Conservation (phyloP, 2,888 invertebrate genomes). For the Quadroppia sp. region DNA sequence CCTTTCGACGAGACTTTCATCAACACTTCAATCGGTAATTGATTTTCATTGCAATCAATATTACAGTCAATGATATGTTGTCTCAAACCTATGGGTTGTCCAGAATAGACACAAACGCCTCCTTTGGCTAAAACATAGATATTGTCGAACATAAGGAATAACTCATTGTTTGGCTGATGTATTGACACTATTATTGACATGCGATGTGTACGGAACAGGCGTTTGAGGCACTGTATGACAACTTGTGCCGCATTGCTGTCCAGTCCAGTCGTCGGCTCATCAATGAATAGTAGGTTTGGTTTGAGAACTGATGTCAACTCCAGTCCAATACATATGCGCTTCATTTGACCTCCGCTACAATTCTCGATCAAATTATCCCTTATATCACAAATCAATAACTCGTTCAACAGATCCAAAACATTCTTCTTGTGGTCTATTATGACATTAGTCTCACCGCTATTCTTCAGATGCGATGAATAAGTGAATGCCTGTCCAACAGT, state of each 20-base stretch:
- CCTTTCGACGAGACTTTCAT: neutral
- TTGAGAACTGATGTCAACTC: neutral
- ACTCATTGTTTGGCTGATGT: conserved; percentile 14
- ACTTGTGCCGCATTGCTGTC: conserved; percentile 5
- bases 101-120: neutral
- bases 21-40: conserved; percentile 10
- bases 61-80: neutral
- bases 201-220: neutral
- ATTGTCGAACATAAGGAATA: neutral
- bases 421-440: neutral
- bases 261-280: conserved; percentile 16
- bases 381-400: neutral
- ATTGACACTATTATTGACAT: neutral
- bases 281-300: neutral
- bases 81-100: neutral
- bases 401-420: neutral
- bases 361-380: neutral
- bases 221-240: neutral
- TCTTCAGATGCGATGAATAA: neutral
- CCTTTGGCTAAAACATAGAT: conserved; percentile 20
- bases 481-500: neutral
- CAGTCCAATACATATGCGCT: neutral
- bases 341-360: neutral
- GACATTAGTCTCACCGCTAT: neutral
- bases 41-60: neutral